Evolutionary conservation across 2,797 vertebrate species (phyloP).

Genomic region (Pangasius sanitwongsei): DNA sequence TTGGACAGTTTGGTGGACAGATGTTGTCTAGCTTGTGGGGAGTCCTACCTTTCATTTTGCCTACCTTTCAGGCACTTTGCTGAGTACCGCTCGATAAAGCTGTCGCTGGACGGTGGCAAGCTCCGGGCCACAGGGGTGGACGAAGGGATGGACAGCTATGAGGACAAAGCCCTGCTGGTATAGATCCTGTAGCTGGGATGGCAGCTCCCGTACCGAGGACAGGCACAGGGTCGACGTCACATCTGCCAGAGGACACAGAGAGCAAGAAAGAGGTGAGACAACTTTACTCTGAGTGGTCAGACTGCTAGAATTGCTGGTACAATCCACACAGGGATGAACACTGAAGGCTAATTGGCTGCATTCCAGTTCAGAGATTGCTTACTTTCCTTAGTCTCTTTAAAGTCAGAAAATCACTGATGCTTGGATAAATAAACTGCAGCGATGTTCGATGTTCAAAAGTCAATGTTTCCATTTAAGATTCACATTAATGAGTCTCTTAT

Average conservation of each 20-base stretch:
- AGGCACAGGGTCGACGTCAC: slow-evolving; percentile 88
- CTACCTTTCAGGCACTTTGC: slow-evolving; percentile 90
- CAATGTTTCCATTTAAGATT: not conserved
- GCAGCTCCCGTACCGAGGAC: slow-evolving; percentile 88
- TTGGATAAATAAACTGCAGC: not conserved
- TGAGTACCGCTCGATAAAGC: slow-evolving; percentile 92
- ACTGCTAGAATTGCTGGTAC: not conserved
- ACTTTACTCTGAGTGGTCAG: not conserved
- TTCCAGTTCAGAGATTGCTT: not conserved
- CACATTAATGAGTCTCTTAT: not conserved
- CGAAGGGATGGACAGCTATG: slow-evolving; percentile 90
- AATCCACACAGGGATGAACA: not conserved
- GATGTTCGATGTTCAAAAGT: not conserved
- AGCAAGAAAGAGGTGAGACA: slow-evolving; percentile 11
- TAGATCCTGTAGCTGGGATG: slow-evolving; percentile 88
- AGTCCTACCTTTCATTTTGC: slow-evolving; percentile 21
- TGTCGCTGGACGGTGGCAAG: slow-evolving; percentile 85
- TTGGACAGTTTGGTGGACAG: not conserved
- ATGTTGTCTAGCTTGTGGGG: not conserved
- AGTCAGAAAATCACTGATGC: not conserved
- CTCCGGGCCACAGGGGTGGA: slow-evolving; percentile 84
- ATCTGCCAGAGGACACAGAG: slow-evolving; percentile 71
- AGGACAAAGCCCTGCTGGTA: slow-evolving; percentile 94
- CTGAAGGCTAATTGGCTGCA: not conserved
- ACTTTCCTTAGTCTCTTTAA: not conserved